Evolutionary conservation across 2,888 invertebrate genomes (phyloP).

Genomic region (Troides oblongomaculatus): DNA sequence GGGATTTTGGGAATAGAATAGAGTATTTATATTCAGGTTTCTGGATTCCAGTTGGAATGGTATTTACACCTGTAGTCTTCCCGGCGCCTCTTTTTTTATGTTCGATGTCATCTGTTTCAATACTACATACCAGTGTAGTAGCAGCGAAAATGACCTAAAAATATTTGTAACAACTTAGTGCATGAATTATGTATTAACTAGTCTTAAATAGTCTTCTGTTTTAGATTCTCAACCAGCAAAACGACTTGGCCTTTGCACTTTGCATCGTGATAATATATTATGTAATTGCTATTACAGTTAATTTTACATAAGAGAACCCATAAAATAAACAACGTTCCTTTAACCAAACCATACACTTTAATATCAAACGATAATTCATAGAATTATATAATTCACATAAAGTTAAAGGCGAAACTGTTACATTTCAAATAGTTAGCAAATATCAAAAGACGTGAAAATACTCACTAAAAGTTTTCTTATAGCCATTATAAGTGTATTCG

Average conservation of each 20-base stretch:
- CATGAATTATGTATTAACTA: no score
- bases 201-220: no score
- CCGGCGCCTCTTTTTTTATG: conserved; percentile 71
- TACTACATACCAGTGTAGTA: conserved; percentile 55
- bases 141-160: conserved; percentile 65
- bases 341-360: no score
- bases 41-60: conserved; percentile 67
- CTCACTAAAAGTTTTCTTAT: conserved; percentile 67
- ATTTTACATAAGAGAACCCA: no score
- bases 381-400: neutral
- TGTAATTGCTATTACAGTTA: no score
- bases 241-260: no score
- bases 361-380: no score
- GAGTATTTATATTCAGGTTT: conserved; percentile 72
- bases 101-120: conserved; percentile 65
- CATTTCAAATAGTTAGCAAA: neutral
- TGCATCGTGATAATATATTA: no score
- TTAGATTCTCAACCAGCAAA: no score
- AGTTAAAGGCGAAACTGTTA: neutral
- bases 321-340: no score
- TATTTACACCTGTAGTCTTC: conserved; percentile 60
- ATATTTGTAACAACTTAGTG: conserved; percentile 36
- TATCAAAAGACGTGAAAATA: conserved; percentile 28
- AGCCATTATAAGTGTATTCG: conserved; percentile 46
- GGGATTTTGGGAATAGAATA: conserved; percentile 57